Base-by-base conservation (phyloP, 2,113 vertebrate genomes). In the Cinclus mexicanus region DNA sequence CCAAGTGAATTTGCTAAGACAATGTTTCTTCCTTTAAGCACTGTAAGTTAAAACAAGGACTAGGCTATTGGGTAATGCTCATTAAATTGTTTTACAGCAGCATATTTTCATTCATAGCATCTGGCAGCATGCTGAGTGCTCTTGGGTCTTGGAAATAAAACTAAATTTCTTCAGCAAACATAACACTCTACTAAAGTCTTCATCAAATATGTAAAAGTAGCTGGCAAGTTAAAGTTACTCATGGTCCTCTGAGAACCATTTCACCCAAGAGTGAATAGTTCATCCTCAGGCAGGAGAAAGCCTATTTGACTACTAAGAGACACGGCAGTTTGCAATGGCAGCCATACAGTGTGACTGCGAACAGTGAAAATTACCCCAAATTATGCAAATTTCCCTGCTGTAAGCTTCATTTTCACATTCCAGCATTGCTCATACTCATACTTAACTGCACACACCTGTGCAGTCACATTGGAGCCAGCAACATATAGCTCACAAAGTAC, bases 1-100 rank as follows among this genome's bases (percentile, higher is more conserved):
- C 95, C 93, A 95, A 74, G 69, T 53, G 77, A 90, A 90, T 95
- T 94, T 96, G 88, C 92, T 97, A 97, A 95, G 87, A 93, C 80
- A 90, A 53, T 44, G 88, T 79, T 94, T 95, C 94, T 95, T 95
- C 80, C 95, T 93, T 78, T 93, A 93, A 96, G 80, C 81, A 71
- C 59, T 94, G 26, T 86, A 89, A 95, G 88, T 90, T 93, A 92
- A 90, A 94, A 90, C 55, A 63, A 84, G 83, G 93, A 77, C 68
- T 80, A 92, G 68, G 90, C 87, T 94, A 88, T 67, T 92, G 86
- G 80, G 80, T 90, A 95, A 89, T 35, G 56, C 75, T 90, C 88
- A 90, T 81, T 89, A 93, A 93, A 94, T 82, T 86, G 90, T 78
- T 96, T 94, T 93, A 94, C 83, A 64, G 83, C 71, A 46, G 83